Conservation (phyloP, 2,113 vertebrate genomes). For the Clarias batrachus region DNA sequence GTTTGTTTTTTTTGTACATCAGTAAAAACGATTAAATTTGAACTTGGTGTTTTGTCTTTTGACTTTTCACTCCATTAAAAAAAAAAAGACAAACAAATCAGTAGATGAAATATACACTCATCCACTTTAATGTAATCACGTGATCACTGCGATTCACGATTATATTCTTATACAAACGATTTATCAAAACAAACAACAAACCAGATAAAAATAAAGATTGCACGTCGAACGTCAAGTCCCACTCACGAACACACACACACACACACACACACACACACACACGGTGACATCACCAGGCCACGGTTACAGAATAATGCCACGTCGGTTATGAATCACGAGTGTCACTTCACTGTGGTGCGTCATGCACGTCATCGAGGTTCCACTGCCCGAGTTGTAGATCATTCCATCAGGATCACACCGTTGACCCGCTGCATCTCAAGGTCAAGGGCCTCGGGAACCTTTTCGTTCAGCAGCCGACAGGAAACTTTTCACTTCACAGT, state of each 20-base stretch:
- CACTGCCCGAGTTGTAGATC: background rate
- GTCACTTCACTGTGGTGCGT: constrained; percentile 28
- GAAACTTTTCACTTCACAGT: constrained; percentile 37
- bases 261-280: constrained; percentile 13
- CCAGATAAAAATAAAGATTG: background rate
- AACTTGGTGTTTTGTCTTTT: constrained; percentile 50
- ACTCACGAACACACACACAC: constrained; percentile 3
- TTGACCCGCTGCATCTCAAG: constrained; percentile 37
- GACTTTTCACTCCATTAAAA: background rate
- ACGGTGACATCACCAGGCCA: constrained; percentile 49
- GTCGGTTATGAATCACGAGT: constrained; percentile 33
- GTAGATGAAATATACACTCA: constrained; percentile 29
- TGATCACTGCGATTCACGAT: constrained; percentile 25
- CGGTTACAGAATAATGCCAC: constrained; percentile 40
- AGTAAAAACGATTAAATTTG: constrained; percentile 66
- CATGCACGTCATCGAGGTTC: constrained; percentile 12
- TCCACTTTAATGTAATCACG: constrained; percentile 50
- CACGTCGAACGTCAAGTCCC: constrained; percentile 27
- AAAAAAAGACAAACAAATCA: background rate
- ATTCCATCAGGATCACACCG: background rate
- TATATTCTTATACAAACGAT: constrained; percentile 44
- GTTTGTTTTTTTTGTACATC: constrained; percentile 72
- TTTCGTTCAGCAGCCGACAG: constrained; percentile 42
- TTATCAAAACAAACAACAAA: constrained; percentile 28
- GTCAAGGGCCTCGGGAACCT: constrained; percentile 30